These are phyloP conservation scores for Anomalospiza imberbis DNA, from an alignment of 2,797 vertebrate genomes.

Conservation along the genomic window DNA sequence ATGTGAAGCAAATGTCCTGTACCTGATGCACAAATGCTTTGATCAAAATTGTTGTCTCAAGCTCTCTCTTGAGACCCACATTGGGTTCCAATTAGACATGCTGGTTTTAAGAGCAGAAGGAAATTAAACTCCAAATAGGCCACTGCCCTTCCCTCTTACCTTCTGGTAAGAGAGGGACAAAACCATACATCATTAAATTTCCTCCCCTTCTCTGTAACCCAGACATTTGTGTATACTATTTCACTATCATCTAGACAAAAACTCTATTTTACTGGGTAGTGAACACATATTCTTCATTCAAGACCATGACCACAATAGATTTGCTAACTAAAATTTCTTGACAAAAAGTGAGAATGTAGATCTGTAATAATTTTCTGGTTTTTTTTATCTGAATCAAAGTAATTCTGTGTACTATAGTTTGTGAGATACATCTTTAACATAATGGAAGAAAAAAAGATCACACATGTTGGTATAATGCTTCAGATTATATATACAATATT, in stretches of 20 bases:
- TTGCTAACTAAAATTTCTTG: background rate
- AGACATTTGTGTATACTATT: background rate
- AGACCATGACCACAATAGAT: background rate
- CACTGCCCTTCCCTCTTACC: background rate
- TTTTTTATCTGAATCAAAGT: background rate
- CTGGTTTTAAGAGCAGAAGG: background rate
- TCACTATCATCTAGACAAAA: background rate
- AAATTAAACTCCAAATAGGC: background rate
- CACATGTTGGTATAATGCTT: background rate
- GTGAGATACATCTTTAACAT: background rate
- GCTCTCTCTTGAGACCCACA: background rate
- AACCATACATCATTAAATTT: background rate
- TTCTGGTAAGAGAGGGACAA: background rate
- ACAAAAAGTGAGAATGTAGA: background rate
- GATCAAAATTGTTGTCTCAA: background rate
- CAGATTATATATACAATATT: no score
- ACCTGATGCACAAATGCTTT: background rate
- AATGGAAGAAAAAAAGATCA: background rate
- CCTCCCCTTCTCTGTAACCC: fast-evolving
- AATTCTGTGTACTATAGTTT: background rate
- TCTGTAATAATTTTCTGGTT: background rate
- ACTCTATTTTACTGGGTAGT: background rate
- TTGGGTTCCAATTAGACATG: background rate
- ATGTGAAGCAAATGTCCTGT: background rate
- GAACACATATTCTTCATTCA: background rate